Evolutionary conservation across 2,888 invertebrate genomes (phyloP), one percentile per base, ranked within the genome.

Genomic region (Agrotis exclamationis): DNA sequence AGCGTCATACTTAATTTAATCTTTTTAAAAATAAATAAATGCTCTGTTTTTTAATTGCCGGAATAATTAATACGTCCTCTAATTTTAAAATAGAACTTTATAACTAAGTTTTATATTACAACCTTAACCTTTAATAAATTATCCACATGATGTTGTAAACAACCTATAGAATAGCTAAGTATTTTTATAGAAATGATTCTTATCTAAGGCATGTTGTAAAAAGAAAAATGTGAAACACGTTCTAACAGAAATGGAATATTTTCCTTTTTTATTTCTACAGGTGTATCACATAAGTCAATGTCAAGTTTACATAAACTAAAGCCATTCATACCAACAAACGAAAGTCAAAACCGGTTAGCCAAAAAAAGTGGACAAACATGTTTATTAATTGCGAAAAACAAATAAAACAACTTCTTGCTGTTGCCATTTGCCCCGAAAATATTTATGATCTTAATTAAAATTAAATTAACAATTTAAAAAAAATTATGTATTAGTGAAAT

Each of bases 331-430:
- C 48, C 11, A 54, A 53, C 5, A 13, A 13, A 75, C 60, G 70
- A 73, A 79, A 82, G 82, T 51, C 11, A n/a, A 63, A 68, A 83
- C 70, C 59, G 28, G 69, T 54, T 24, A 16, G 0, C 1, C 2
- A 11, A 33, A 53, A 68, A 70, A 68, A 64, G 50, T 70, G 7
- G 59, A n/a, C 1, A 45, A 58, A 65, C 79, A 1, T 39, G 74
- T 73, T 74, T 50, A 20, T 60, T n/a, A n/a, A 56, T 60, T n/a
- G 20, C 59, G 48, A 58, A 72, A 79, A 81, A 54, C n/a, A 7
- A 50, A 58, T 53, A 67, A 60, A 57, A n/a, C 3, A 0, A 20
- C 3, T 14, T 63, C 50, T 58, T 28, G 18, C 16, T 13, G 13
- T 18, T 63, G 59, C 18, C 56, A 64, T 70, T 70, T 65, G 62